Conservation (phyloP, 2,888 invertebrate genomes). For the Tryphoninae sp. region DNA sequence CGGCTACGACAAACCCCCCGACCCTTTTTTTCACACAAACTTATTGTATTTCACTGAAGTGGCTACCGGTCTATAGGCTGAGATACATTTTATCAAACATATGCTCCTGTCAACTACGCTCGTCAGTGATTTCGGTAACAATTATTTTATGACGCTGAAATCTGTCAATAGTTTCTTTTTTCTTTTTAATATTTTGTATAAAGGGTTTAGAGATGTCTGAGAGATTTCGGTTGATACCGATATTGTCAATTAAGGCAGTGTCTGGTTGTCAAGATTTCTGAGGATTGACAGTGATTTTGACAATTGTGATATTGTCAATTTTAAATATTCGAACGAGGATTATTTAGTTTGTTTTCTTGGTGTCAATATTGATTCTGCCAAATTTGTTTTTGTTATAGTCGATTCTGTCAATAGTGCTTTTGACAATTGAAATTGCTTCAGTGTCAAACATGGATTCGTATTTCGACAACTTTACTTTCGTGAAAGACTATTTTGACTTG, state of each 20-base stretch:
- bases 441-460: no score
- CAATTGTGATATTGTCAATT: neutral
- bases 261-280: no score
- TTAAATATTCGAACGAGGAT: neutral
- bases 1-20: slow-evolving; percentile 13
- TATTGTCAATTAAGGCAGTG: no score
- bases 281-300: neutral
- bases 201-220: no score
- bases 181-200: neutral
- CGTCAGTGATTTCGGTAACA: neutral
- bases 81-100: neutral
- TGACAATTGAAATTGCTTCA: no score
- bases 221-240: no score
- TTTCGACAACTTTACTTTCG: no score
- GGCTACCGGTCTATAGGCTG: neutral
- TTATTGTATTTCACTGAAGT: slow-evolving; percentile 33
- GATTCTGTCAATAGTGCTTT: neutral
- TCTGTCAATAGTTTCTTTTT: neutral
- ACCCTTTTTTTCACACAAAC: slow-evolving; percentile 52
- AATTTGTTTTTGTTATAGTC: neutral
- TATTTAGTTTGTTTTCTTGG: no score
- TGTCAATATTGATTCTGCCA: neutral
- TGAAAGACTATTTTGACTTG: no score
- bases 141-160: neutral
- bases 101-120: neutral